phyloP scores from a whole-genome alignment of 2,113 vertebrate species.

The Pangasianodon gigas region DNA sequence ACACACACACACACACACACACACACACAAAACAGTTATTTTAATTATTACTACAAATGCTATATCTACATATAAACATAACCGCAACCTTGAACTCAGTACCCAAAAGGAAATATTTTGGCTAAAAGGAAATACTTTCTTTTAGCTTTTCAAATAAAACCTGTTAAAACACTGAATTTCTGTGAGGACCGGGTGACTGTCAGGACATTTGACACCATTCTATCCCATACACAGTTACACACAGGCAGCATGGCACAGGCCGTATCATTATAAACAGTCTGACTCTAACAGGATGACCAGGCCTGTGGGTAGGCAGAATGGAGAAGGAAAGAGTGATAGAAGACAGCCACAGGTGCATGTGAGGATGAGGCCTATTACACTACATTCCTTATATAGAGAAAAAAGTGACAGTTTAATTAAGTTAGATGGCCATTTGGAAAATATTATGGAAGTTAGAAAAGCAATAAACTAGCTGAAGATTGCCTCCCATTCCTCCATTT shows the following conservation, averaged over 20 bases:
- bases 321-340: slow-evolving; percentile 15
- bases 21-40: background rate
- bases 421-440: slow-evolving; percentile 16
- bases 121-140: no score
- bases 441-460: slow-evolving; percentile 10
- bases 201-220: background rate
- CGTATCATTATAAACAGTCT: slow-evolving; percentile 37
- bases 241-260: background rate
- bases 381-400: background rate
- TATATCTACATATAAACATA: background rate
- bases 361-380: background rate
- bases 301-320: background rate
- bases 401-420: slow-evolving; percentile 31
- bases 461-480: slow-evolving; percentile 10
- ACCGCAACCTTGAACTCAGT: background rate
- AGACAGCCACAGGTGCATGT: slow-evolving; percentile 23
- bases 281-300: slow-evolving; percentile 19
- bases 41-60: background rate
- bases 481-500: slow-evolving; percentile 11
- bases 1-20: background rate
- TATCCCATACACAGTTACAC: background rate
- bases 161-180: background rate
- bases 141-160: background rate
- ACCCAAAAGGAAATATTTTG: background rate
- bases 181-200: background rate